phyloP scores from a whole-genome alignment of 2,797 vertebrate genomes.

The Simalia tracyae region DNA sequence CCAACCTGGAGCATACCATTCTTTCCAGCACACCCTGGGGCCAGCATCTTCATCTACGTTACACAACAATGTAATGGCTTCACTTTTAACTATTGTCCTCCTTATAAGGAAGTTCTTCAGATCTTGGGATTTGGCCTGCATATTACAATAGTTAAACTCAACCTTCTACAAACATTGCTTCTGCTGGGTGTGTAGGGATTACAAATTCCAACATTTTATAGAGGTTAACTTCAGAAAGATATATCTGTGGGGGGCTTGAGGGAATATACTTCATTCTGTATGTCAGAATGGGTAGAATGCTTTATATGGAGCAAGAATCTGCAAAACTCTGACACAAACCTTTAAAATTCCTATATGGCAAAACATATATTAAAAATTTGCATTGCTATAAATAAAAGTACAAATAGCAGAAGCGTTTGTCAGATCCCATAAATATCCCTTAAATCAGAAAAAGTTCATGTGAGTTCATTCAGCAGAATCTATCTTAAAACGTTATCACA shows the following conservation, averaged over 20 bases:
- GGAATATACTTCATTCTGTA: neutral
- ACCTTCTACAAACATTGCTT: neutral
- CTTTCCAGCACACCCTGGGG: neutral
- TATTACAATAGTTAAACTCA: neutral
- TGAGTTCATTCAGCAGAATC: neutral
- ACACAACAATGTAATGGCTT: neutral
- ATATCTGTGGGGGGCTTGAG: neutral
- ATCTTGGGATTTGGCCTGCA: neutral
- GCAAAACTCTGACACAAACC: neutral
- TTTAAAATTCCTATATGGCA: neutral
- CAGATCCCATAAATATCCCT: neutral
- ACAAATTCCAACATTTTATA: neutral
- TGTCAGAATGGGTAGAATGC: neutral
- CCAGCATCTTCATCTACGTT: neutral
- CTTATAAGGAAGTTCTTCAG: neutral
- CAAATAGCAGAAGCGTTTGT: neutral
- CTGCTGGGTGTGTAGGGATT: neutral
- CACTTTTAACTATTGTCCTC: neutral
- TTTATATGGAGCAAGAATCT: no score
- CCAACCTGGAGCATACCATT: neutral
- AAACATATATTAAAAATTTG: neutral
- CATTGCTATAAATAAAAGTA: neutral
- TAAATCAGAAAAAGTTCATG: neutral
- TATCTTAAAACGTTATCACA: slow-evolving; percentile 17
- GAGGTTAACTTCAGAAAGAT: neutral